Conservation (phyloP, 2,113 vertebrate species). For the Salvelinus namaycush region DNA sequence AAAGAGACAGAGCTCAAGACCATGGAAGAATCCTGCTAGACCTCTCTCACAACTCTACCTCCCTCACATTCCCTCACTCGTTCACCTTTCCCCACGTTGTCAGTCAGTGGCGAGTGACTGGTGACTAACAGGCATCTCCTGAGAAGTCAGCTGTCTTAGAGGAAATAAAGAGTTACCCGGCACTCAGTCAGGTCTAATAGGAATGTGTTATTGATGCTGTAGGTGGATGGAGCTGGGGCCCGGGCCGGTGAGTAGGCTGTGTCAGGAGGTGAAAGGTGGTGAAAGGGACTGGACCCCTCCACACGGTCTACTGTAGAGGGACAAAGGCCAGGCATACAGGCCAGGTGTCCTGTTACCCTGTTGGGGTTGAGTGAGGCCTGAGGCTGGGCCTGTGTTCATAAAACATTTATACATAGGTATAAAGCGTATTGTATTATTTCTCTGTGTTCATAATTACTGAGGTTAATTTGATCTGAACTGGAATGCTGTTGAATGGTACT, state of each 20-base stretch:
- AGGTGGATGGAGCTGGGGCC: constrained; percentile 16
- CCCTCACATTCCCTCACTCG: neutral
- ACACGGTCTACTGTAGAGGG: constrained; percentile 20
- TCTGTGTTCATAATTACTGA: neutral
- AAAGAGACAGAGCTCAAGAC: no score
- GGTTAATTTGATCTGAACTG: neutral
- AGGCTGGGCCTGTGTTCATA: constrained; percentile 5
- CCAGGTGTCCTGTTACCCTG: constrained; percentile 42
- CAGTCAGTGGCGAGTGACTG: constrained; percentile 66
- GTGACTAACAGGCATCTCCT: constrained; percentile 62
- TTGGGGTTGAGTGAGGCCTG: constrained; percentile 31
- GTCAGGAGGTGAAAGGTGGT: constrained; percentile 6
- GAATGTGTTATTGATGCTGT: constrained; percentile 56
- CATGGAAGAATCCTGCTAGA: neutral
- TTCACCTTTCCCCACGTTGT: constrained; percentile 56
- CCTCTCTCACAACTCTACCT: constrained; percentile 1
- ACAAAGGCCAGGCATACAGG: constrained; percentile 36
- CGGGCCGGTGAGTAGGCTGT: constrained; percentile 16
- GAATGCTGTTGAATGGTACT: no score
- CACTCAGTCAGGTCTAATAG: constrained; percentile 63
- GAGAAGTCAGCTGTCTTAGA: constrained; percentile 55
- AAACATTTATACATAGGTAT: constrained; percentile 2
- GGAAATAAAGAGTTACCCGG: constrained; percentile 62
- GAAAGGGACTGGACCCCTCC: neutral
- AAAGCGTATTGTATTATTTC: neutral